phyloP scores from a whole-genome alignment of 2,113 vertebrate species.

The Cettia cetti region DNA sequence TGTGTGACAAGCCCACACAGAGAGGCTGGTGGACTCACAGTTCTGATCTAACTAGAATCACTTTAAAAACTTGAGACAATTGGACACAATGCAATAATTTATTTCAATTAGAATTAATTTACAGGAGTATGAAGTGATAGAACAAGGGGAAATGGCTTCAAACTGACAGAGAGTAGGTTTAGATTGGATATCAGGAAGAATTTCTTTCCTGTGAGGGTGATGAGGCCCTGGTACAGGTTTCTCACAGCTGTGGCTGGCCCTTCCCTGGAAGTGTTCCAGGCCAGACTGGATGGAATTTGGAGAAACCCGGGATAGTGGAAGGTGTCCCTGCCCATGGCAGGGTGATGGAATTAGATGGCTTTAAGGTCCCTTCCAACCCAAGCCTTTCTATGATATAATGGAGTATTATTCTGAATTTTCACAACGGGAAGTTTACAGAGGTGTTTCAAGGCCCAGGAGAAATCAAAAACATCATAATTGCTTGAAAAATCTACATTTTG shows the following conservation, averaged over 20 bases:
- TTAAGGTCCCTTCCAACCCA: not conserved
- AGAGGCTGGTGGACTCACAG: not conserved
- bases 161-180: not conserved
- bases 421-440: not conserved
- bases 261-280: not conserved
- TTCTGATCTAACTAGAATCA: not conserved
- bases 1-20: not conserved
- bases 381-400: not conserved
- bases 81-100: not conserved
- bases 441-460: not conserved
- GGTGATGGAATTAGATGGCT: not conserved
- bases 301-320: fast-evolving
- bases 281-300: fast-evolving
- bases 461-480: not conserved
- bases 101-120: not conserved
- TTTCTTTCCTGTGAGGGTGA: not conserved
- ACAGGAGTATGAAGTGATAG: fast-evolving
- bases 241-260: not conserved
- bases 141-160: not conserved
- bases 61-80: not conserved
- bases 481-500: not conserved
- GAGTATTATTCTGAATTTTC: not conserved
- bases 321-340: not conserved
- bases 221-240: not conserved
- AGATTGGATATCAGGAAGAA: not conserved